Conservation (phyloP, 2,113 vertebrate genomes). For the Vombatus ursinus region DNA sequence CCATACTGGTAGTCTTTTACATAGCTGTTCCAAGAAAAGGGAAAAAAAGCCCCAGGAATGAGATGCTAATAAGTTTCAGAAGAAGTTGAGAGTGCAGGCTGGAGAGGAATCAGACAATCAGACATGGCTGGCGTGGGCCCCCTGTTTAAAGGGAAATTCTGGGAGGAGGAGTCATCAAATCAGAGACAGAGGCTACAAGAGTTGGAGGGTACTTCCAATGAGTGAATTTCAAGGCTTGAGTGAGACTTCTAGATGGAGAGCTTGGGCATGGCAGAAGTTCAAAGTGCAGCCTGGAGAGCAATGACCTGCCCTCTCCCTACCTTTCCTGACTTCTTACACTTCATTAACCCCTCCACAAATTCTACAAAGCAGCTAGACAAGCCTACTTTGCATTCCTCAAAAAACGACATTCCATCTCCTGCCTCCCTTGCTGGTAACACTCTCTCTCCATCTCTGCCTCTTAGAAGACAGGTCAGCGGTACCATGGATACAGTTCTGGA, state of each 20-base stretch:
- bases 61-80: neutral
- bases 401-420: neutral
- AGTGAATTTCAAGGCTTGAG: neutral
- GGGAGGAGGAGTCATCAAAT: neutral
- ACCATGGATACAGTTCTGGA: neutral
- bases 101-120: neutral
- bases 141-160: neutral
- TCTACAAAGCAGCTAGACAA: neutral
- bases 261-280: neutral
- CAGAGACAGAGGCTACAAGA: neutral
- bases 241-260: neutral
- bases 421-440: neutral
- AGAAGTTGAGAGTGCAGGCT: neutral
- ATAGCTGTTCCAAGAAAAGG: neutral
- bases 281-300: neutral
- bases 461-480: neutral
- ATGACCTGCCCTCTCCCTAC: neutral
- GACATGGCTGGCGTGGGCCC: neutral
- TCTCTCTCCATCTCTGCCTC: neutral
- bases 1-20: neutral
- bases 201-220: neutral
- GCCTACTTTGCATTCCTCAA: neutral
- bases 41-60: neutral
- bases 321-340: neutral
- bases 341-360: neutral